A percentile compares a stretch with the other conserved stretches of the same genome.
These are phyloP conservation scores for Alexandromys fortis DNA, from an alignment of 2,113 vertebrate genomes.

Conservation along the genomic window DNA sequence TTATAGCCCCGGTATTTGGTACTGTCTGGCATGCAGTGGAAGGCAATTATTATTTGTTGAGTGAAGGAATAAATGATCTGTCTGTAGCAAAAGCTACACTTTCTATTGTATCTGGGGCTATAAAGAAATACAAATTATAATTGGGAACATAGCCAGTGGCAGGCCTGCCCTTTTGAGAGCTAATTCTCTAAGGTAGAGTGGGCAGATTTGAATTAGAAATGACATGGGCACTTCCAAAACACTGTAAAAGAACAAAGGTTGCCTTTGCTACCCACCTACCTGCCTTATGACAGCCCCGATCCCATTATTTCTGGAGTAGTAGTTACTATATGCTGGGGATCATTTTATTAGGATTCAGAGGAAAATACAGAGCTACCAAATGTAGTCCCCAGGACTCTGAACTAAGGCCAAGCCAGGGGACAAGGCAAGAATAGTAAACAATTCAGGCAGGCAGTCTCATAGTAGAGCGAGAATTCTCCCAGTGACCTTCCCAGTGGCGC, in stretches of 20 bases:
- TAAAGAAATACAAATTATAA: background rate
- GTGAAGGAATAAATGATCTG: background rate
- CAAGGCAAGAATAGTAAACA: background rate
- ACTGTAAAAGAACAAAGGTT: background rate
- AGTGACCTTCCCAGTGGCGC: background rate
- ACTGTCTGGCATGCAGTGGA: background rate
- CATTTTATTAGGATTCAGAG: background rate
- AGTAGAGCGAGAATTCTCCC: background rate
- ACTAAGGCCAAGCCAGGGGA: background rate
- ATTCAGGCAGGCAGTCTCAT: background rate
- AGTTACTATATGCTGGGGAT: background rate
- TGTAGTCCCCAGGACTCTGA: background rate
- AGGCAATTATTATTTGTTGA: background rate
- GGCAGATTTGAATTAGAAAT: slow-evolving; percentile 51
- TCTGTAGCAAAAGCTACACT: background rate
- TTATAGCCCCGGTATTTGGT: background rate
- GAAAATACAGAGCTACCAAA: background rate
- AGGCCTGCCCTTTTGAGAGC: background rate
- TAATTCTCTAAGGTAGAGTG: background rate
- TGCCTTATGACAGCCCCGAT: background rate
- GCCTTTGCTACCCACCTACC: background rate
- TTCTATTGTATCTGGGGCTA: background rate
- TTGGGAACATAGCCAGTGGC: background rate
- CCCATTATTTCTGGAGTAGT: background rate
- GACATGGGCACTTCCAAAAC: background rate